Evolutionary conservation across 2,888 invertebrate genomes (phyloP).

Genomic region (Epicampocera succincta): DNA sequence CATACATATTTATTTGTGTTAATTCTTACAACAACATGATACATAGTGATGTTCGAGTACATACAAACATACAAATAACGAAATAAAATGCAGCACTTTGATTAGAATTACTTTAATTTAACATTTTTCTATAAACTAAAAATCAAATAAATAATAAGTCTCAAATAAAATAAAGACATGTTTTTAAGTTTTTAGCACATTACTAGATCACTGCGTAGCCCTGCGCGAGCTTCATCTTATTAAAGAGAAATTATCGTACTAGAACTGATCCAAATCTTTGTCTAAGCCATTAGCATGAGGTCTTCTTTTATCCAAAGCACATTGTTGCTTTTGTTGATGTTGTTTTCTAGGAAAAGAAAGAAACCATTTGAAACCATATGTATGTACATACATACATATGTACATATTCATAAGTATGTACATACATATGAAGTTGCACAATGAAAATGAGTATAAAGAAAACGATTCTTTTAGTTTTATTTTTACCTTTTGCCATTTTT

Average conservation of each 20-base stretch:
- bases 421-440: conserved; percentile 6
- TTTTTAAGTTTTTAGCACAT: conserved; percentile 44
- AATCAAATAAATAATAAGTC: conserved; percentile 43
- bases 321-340: conserved; percentile 39
- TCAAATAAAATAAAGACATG: conserved; percentile 32
- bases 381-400: too few species aligned
- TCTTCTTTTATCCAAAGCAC: conserved; percentile 56
- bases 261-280: conserved; percentile 64
- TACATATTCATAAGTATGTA: too few species aligned
- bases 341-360: conserved; percentile 41
- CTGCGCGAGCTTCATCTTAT: background rate
- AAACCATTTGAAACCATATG: too few species aligned
- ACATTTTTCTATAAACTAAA: conserved; percentile 50
- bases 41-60: too few species aligned
- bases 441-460: conserved; percentile 28
- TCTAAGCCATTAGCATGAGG: conserved; percentile 46
- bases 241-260: conserved; percentile 1
- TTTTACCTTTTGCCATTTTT: conserved; percentile 47
- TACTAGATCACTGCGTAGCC: conserved; percentile 33
- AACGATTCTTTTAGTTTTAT: conserved; percentile 9
- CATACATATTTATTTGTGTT: background rate
- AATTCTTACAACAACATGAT: too few species aligned
- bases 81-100: background rate
- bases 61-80: too few species aligned
- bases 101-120: conserved; percentile 21